Evolutionary conservation across 2,888 invertebrate species (phyloP), one percentile per base, ranked within the genome.

Genomic region (Platynereis dumerilii): DNA sequence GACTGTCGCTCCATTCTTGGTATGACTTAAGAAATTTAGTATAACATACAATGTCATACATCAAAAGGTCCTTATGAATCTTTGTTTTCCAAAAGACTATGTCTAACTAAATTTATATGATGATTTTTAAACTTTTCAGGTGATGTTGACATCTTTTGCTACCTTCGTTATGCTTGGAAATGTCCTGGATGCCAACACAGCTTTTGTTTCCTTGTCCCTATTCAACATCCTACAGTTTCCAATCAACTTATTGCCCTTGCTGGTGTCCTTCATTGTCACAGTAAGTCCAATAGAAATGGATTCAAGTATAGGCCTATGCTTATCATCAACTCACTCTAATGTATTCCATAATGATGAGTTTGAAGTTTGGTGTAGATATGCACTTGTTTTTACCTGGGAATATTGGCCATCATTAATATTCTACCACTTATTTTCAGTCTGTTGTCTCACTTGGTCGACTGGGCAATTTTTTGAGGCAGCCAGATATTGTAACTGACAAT

Each of bases 221-320:
- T 96, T 98, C 90, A 96, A 97, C 88, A 94, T 96, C 79, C 90
- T 98, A 80, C 90, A 96, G 85, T 93, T 95, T 84, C 96, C 97
- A 78, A 89, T 97, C 85, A 92, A 93, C 83, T 92, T 96, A 91
- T 90, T 96, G 86, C 96, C 96, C 82, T 94, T 94, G 91, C 91
- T 96, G 89, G 92, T 96, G 84, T 75, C 81, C 1, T 80, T 76
- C 67, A 69, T 79, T 28, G 77, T 80, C 22, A 77, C 81, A 76
- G 81, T 81, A 69, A 70, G 70, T 64, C n/a, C n/a, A n/a, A n/a
- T n/a, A n/a, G 62, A 64, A 3, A 24, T 5, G 55, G 10, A 26
- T 5, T 24, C 5, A 15, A 27, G n/a, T n/a, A 24, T 5, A 15
- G n/a, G 12, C 20, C n/a, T 22, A 22, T 15, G 12, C n/a, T 24